Conservation (phyloP, 2,888 invertebrate genomes). For the Leucophenga maculata region DNA sequence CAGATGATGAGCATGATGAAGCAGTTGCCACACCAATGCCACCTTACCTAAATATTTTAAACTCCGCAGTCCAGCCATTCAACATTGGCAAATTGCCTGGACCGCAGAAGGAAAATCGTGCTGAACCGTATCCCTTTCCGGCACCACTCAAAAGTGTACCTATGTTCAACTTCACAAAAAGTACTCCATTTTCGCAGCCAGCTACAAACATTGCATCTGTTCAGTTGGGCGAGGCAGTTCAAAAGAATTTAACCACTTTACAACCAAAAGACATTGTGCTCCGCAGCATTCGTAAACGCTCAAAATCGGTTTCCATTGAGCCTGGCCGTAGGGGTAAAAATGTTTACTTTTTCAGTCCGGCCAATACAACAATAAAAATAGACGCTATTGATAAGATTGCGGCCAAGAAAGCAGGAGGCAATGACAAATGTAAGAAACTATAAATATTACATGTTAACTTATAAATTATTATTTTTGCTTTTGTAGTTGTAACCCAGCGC, state of each 20-base stretch:
- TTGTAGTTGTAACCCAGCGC: slow-evolving; percentile 61
- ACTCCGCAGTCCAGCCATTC: too few species aligned
- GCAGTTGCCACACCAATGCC: slow-evolving; percentile 28
- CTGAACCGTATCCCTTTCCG: slow-evolving; percentile 43
- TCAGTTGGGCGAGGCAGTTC: too few species aligned
- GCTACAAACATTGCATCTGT: too few species aligned
- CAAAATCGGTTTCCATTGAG: slow-evolving; percentile 52
- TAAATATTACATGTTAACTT: too few species aligned
- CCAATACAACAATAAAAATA: slow-evolving; percentile 51
- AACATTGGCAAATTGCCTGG: slow-evolving; percentile 27
- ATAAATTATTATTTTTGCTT: slow-evolving; percentile 4
- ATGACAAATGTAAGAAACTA: slow-evolving; percentile 44
- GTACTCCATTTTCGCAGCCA: too few species aligned
- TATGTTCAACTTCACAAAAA: slow-evolving; percentile 27
- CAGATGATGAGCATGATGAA: slow-evolving; percentile 33
- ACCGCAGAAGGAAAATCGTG: slow-evolving; percentile 18
- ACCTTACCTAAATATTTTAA: too few species aligned
- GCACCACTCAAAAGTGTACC: slow-evolving; percentile 53
- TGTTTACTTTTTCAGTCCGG: slow-evolving; percentile 65
- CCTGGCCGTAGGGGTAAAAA: slow-evolving; percentile 31
- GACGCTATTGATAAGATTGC: slow-evolving; percentile 51
- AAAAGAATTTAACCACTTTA: too few species aligned
- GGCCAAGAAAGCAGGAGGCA: background rate
- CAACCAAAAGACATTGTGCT: slow-evolving; percentile 40
- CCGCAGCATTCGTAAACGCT: slow-evolving; percentile 58